A percentile compares a stretch with the other conserved stretches of the same genome.
Conservation (phyloP, 2,797 vertebrate genomes). For the Peromyscus melanophrys region DNA sequence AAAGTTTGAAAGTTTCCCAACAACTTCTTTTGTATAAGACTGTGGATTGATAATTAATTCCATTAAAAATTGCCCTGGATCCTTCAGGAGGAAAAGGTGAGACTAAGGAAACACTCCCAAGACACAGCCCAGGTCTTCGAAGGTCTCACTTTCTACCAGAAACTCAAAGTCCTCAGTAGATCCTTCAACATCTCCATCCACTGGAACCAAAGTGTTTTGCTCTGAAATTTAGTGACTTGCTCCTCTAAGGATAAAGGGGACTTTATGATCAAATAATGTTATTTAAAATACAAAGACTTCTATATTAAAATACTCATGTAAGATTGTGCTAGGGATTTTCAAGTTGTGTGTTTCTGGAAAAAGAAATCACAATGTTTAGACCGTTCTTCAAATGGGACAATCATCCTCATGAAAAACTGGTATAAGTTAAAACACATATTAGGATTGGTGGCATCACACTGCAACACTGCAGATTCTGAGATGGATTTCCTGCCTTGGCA, state of each 20-base stretch:
- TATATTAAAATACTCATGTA: neutral
- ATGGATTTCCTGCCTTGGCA: conserved; percentile 44
- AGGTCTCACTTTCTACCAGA: neutral
- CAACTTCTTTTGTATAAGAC: conserved; percentile 83
- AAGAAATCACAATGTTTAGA: neutral
- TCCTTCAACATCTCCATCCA: neutral
- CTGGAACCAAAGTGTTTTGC: neutral
- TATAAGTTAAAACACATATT: neutral
- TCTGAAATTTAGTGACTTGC: conserved; percentile 46
- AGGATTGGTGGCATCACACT: neutral
- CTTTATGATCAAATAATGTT: conserved; percentile 64
- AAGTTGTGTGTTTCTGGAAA: neutral
- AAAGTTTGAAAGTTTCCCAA: conserved; percentile 79
- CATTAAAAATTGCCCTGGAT: conserved; percentile 79
- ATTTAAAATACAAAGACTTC: conserved; percentile 40
- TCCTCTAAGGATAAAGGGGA: conserved; percentile 57
- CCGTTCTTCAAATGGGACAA: conserved; percentile 1
- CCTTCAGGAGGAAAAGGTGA: conserved; percentile 79
- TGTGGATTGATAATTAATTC: conserved; percentile 83
- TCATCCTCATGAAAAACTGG: conserved; percentile 51
- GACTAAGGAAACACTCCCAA: conserved; percentile 76
- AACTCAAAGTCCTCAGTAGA: conserved; percentile 49
- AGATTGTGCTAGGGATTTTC: conserved; percentile 47
- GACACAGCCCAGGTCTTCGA: conserved; percentile 66
- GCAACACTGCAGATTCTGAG: neutral